Evolutionary conservation across 1,140 invertebrate genomes (phyloP), one percentile per base, ranked within the genome.

Genomic region (Batillaria attramentaria): DNA sequence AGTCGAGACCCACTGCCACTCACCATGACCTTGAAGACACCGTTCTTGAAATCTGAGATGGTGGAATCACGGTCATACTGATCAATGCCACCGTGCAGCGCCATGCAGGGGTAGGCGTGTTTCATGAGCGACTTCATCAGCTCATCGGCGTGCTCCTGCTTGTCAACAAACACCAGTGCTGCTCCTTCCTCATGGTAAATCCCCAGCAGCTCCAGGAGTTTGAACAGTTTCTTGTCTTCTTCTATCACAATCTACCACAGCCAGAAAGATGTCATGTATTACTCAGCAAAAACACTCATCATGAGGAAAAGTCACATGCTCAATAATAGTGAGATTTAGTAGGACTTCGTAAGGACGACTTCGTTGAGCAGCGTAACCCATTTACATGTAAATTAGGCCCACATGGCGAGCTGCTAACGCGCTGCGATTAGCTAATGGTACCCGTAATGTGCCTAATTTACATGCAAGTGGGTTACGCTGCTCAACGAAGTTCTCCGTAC

Each of bases 31-130:
- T 93, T 94, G 13, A 94, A 89, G 89, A 97, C 95, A 54, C 98
- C 98, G 42, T 94, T 94, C 92, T 99, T 99, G 90, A 99, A 99
- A 90, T 99, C 98, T 37, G 96, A 93, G 82, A 99, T 99, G 0
- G 97, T 99, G 1, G 97, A 98, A 91, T 99, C 98, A 83, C 99
- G 93, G 92, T 99, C 98, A 91, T 98, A 99, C 91, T 99, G 99
- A 92, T 99, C 99, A 86, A 99, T 99, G 86, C 97, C 99, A 68
- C 99, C 99, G 89, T 99, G 99, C 33, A 99, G 93, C 39, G 98
- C 97, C 94, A 99, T 95, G 89, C 98, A 99, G 84, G 99, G 99
- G 85, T 93, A 93, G 0, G 97, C 97, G 0, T 97, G 97, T 89
- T 97, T 98, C 95, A 99, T 97, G 0, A 99, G 92, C 87, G 99